phyloP scores from a whole-genome alignment of 2,888 invertebrate genomes.

The Cremastinae sp. region DNA sequence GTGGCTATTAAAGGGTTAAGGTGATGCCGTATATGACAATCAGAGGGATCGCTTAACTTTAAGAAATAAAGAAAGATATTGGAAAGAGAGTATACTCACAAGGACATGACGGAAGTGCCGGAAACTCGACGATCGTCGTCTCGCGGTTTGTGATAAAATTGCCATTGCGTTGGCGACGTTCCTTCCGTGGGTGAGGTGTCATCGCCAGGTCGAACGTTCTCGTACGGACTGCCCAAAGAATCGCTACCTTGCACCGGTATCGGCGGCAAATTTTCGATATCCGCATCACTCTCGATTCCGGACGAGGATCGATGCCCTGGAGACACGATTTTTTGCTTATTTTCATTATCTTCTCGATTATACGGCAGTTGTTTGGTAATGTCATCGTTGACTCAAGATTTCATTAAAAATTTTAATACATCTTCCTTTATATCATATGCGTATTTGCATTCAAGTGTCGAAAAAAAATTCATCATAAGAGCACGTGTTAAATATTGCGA shows the following conservation, averaged over 20 bases:
- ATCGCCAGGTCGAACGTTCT: slow-evolving; percentile 83
- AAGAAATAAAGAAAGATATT: slow-evolving; percentile 6
- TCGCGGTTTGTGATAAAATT: slow-evolving; percentile 82
- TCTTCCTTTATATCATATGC: not conserved
- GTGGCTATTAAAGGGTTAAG: slow-evolving; percentile 4
- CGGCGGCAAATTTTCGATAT: slow-evolving; percentile 85
- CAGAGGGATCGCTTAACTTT: too few species aligned
- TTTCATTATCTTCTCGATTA: too few species aligned
- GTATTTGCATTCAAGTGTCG: too few species aligned
- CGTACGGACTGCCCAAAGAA: slow-evolving; percentile 85
- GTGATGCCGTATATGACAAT: too few species aligned
- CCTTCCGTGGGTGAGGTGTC: slow-evolving; percentile 82
- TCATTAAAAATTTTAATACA: slow-evolving; percentile 11
- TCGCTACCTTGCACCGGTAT: slow-evolving; percentile 84
- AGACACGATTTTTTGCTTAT: slow-evolving; percentile 22
- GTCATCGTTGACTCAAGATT: too few species aligned
- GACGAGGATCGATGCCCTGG: slow-evolving; percentile 79
- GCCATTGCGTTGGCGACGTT: slow-evolving; percentile 83
- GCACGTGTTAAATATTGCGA: too few species aligned
- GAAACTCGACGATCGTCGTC: slow-evolving; percentile 83
- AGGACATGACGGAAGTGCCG: slow-evolving; percentile 83
- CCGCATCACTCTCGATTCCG: slow-evolving; percentile 82
- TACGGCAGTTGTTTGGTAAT: too few species aligned
- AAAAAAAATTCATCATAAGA: too few species aligned
- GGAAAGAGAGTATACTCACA: slow-evolving; percentile 80